Percentiles rank a stretch among this genome's conserved stretches.
These are phyloP conservation scores for Australoheros scitulus DNA, from an alignment of 2,113 vertebrate genomes.

Conservation along the genomic window DNA sequence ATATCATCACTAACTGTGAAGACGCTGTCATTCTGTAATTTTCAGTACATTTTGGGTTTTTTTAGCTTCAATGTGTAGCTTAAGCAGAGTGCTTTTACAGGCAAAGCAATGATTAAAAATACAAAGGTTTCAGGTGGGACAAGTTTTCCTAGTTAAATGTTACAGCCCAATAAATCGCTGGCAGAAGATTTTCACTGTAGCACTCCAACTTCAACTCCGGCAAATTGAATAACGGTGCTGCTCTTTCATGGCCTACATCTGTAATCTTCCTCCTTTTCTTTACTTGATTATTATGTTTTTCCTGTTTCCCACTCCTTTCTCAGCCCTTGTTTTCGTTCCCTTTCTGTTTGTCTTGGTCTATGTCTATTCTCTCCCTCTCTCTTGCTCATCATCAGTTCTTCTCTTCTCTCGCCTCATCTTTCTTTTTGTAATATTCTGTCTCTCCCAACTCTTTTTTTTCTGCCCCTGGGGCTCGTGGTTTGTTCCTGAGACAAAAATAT, in stretches of 20 bases:
- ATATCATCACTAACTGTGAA: neutral
- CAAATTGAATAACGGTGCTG: neutral
- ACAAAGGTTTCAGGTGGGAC: neutral
- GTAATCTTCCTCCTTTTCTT: neutral
- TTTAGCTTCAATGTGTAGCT: neutral
- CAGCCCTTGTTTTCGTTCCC: neutral
- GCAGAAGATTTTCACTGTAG: neutral
- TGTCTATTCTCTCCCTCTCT: slow-evolving; percentile 29
- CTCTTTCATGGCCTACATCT: slow-evolving; percentile 9
- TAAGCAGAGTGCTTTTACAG: neutral
- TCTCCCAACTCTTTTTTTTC: slow-evolving; percentile 25
- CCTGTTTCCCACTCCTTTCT: neutral
- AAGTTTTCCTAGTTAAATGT: neutral
- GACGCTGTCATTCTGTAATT: neutral
- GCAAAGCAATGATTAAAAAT: neutral
- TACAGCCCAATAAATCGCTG: neutral
- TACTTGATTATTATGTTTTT: neutral
- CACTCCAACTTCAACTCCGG: neutral
- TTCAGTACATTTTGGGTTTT: neutral
- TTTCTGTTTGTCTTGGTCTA: slow-evolving; percentile 17
- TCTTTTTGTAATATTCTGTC: slow-evolving; percentile 45
- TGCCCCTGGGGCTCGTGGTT: slow-evolving; percentile 46
- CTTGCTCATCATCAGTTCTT: neutral
- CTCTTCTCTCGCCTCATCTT: neutral
- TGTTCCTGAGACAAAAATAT: slow-evolving; percentile 73